Evolutionary conservation across 2,797 vertebrate species (phyloP).

Genomic region (Pygocentrus nattereri): DNA sequence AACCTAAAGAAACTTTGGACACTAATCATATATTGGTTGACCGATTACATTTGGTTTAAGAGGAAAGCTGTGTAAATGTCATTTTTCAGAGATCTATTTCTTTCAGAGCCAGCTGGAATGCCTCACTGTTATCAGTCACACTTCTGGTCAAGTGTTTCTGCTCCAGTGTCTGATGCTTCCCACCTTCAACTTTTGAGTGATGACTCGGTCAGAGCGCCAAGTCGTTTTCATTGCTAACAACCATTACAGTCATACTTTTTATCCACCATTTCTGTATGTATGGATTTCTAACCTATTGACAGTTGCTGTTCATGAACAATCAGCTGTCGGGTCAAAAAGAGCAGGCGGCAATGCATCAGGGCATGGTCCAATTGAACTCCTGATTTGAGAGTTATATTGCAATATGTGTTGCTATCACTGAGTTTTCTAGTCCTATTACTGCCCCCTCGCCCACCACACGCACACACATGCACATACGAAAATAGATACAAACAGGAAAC

Average conservation of each 20-base stretch:
- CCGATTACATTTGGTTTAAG: too few species aligned
- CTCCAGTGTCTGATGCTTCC: background rate
- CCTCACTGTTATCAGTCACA: background rate
- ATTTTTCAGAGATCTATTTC: background rate
- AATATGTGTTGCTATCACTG: background rate
- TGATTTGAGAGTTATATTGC: background rate
- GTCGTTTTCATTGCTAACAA: background rate
- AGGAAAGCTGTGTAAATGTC: too few species aligned
- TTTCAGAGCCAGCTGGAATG: background rate
- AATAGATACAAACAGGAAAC: conserved; percentile 3
- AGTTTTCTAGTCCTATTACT: background rate
- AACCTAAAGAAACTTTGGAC: too few species aligned
- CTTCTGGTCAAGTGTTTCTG: background rate
- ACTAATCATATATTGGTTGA: too few species aligned
- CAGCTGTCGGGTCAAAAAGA: background rate
- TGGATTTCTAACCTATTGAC: background rate
- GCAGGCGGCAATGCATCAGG: background rate
- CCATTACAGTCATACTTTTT: background rate
- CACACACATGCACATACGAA: background rate
- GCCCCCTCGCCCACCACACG: background rate
- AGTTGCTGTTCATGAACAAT: background rate
- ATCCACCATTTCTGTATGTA: background rate
- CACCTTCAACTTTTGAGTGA: background rate
- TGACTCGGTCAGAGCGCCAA: background rate
- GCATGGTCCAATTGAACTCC: background rate